phyloP scores from a whole-genome alignment of 2,113 vertebrate genomes.

The Rhinolophus sinicus region DNA sequence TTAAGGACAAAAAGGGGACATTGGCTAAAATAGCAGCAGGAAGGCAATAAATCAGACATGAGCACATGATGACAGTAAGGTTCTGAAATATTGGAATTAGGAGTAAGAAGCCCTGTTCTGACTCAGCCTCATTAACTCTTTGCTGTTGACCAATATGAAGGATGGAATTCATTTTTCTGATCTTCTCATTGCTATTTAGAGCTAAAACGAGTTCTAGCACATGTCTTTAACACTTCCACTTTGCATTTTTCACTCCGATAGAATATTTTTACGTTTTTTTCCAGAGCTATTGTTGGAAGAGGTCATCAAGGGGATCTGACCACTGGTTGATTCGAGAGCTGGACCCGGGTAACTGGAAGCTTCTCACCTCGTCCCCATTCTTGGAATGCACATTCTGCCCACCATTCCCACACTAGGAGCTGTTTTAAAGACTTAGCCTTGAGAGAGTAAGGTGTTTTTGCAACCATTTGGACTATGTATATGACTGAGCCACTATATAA shows the following conservation, averaged over 20 bases:
- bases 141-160: conserved; percentile 71
- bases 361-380: too few species aligned
- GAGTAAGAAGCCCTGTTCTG: conserved; percentile 21
- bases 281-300: not conserved
- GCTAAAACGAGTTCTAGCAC: conserved; percentile 19
- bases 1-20: conserved; percentile 68
- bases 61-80: not conserved
- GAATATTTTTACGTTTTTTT: conserved; percentile 25
- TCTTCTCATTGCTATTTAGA: conserved; percentile 61
- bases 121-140: conserved; percentile 60
- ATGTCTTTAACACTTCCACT: conserved; percentile 40
- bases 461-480: not conserved
- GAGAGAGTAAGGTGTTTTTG: not conserved
- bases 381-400: not conserved
- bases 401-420: not conserved
- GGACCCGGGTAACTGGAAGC: not conserved
- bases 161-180: conserved; percentile 65
- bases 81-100: conserved; percentile 65
- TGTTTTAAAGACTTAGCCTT: not conserved
- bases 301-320: not conserved
- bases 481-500: not conserved
- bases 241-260: conserved; percentile 31
- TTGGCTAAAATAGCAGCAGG: conserved; percentile 74
- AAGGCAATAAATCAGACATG: conserved; percentile 67
- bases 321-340: not conserved